Evolutionary conservation across 2,113 vertebrate species (phyloP).

Genomic region (Garra rufa): DNA sequence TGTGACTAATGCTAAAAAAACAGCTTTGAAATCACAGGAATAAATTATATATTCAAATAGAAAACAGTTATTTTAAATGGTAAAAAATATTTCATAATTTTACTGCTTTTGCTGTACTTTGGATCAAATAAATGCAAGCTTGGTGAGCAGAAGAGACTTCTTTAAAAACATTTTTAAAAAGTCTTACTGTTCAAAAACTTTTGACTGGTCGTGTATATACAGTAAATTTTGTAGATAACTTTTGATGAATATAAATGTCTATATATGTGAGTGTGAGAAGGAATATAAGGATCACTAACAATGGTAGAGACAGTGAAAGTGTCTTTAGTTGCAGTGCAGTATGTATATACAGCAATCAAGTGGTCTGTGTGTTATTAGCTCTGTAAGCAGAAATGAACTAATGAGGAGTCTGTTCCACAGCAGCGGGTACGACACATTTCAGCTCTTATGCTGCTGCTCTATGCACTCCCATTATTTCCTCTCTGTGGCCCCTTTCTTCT

Average conservation of each 20-base stretch:
- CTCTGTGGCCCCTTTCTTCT: conserved; percentile 56
- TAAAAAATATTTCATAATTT: too few relatives aligned
- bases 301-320: background rate
- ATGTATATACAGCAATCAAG: background rate
- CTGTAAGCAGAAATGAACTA: conserved; percentile 32
- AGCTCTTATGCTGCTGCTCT: conserved; percentile 52
- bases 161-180: too few relatives aligned
- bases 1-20: too few relatives aligned
- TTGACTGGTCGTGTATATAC: too few relatives aligned
- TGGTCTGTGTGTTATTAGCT: background rate
- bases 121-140: too few relatives aligned
- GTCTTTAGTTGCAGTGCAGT: background rate
- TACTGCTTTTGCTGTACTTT: too few relatives aligned
- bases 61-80: too few relatives aligned
- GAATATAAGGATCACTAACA: background rate
- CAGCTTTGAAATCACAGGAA: too few relatives aligned
- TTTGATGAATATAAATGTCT: background rate
- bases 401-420: conserved; percentile 25
- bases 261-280: conserved; percentile 51
- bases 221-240: background rate
- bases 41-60: too few relatives aligned
- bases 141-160: too few relatives aligned
- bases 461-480: conserved; percentile 65
- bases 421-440: conserved; percentile 55
- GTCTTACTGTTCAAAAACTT: too few relatives aligned